Conservation (phyloP, 1,140 invertebrate species). For the Mya arenaria region DNA sequence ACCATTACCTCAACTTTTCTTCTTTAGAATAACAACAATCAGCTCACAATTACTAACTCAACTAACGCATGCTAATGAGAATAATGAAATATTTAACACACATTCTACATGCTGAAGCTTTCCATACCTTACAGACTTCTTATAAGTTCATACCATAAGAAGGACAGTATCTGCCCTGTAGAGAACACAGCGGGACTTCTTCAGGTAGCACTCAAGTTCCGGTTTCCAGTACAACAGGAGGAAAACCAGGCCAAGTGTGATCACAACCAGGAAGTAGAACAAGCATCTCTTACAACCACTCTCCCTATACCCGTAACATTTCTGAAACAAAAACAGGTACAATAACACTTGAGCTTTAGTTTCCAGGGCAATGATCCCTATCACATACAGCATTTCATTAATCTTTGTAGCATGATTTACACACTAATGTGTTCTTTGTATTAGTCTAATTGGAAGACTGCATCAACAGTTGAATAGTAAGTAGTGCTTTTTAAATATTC, state of each 20-base stretch:
- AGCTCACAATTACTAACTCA: too few species aligned
- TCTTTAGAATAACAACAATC: too few species aligned
- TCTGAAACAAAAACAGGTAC: slow-evolving; percentile 50
- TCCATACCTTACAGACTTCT: not conserved
- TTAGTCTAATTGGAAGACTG: too few species aligned
- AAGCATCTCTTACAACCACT: slow-evolving; percentile 58
- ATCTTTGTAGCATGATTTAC: not conserved
- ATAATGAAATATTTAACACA: too few species aligned
- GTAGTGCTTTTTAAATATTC: not conserved
- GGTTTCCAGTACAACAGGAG: slow-evolving; percentile 95
- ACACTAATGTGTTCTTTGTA: not conserved
- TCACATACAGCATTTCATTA: not conserved
- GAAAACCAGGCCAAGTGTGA: slow-evolving; percentile 88
- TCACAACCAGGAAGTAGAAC: slow-evolving; percentile 83
- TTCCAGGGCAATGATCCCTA: not conserved
- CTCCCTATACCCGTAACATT: slow-evolving; percentile 63
- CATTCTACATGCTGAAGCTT: too few species aligned
- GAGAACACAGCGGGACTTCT: slow-evolving; percentile 87
- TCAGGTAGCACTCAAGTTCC: slow-evolving; percentile 89
- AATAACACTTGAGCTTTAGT: not conserved
- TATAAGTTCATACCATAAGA: slow-evolving; percentile 85
- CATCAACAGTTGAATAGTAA: not conserved
- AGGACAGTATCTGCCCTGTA: slow-evolving; percentile 88
- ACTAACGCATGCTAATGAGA: too few species aligned
- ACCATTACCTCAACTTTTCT: too few species aligned